Percentiles rank a stretch among this genome's conserved stretches.
Conservation (phyloP, 2,797 vertebrate species). For the Ctenopoma multispine region DNA sequence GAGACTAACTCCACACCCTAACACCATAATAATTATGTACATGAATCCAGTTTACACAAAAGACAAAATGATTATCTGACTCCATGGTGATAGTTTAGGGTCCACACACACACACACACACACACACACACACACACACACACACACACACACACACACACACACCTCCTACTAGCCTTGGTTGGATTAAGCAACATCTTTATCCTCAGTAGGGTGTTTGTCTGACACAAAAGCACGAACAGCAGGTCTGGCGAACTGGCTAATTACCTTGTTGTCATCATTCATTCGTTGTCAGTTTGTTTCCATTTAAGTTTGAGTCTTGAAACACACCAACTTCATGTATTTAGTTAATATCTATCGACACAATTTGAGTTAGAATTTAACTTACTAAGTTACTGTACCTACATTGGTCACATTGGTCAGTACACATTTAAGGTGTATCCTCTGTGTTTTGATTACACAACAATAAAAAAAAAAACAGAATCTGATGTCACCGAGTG, state of each 20-base stretch:
- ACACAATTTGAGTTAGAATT: constrained; percentile 13
- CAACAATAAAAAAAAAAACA: constrained; percentile 9
- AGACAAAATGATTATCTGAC: constrained; percentile 4
- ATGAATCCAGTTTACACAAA: neutral
- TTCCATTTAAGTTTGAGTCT: neutral
- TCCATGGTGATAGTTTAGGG: neutral
- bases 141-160: too few relatives aligned
- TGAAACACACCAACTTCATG: neutral
- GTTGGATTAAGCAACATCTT: constrained; percentile 47
- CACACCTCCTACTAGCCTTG: constrained; percentile 31
- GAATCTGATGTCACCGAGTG: neutral
- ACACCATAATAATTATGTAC: neutral
- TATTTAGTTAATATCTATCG: neutral
- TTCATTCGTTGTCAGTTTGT: neutral
- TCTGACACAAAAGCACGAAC: constrained; percentile 47
- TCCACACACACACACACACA: neutral
- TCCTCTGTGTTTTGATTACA: neutral
- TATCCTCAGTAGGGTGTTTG: constrained; percentile 55
- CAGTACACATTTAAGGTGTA: too few relatives aligned
- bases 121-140: neutral
- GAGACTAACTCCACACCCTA: neutral
- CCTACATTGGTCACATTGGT: too few relatives aligned
- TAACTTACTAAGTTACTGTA: too few relatives aligned
- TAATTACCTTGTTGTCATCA: constrained; percentile 20
- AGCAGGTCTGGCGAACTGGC: constrained; percentile 42